phyloP scores from a whole-genome alignment of 2,888 invertebrate genomes.

The Altica lythri region DNA sequence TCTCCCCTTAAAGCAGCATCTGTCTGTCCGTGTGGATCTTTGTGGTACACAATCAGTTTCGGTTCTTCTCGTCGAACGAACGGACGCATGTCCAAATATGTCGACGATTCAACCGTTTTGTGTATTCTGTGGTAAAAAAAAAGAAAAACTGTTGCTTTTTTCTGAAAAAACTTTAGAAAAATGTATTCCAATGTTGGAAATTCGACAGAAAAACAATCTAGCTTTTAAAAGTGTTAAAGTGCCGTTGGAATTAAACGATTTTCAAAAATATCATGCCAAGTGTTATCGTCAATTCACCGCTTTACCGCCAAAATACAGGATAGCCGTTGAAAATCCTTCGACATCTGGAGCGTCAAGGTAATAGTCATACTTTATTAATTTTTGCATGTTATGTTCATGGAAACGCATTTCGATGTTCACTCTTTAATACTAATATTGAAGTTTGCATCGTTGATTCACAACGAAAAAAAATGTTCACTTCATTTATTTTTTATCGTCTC shows the following conservation, averaged over 20 bases:
- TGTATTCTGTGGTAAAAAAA: conserved; percentile 6
- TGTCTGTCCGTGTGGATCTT: background rate
- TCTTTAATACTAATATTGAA: conserved; percentile 1
- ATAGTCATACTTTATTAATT: conserved; percentile 4
- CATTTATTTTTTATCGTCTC: background rate
- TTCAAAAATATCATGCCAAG: conserved; percentile 7
- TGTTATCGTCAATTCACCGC: conserved; percentile 10
- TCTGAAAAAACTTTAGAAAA: conserved; percentile 4
- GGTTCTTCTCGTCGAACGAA: conserved; percentile 5
- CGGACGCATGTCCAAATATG: background rate
- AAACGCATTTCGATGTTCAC: background rate
- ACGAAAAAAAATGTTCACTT: background rate
- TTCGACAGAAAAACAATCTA: conserved; percentile 8
- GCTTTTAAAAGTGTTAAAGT: background rate
- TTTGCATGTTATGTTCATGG: conserved; percentile 6
- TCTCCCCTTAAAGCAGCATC: background rate
- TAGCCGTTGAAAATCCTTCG: too few species aligned
- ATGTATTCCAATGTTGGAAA: conserved; percentile 6
- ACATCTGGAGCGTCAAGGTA: conserved; percentile 9
- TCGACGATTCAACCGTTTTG: conserved; percentile 6
- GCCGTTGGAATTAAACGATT: conserved; percentile 10
- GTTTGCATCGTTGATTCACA: conserved; percentile 7
- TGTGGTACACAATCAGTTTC: background rate
- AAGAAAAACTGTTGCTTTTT: background rate
- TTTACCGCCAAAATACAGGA: conserved; percentile 9